phyloP scores from a whole-genome alignment of 2,888 invertebrate genomes.

The Tipula vernalis region DNA sequence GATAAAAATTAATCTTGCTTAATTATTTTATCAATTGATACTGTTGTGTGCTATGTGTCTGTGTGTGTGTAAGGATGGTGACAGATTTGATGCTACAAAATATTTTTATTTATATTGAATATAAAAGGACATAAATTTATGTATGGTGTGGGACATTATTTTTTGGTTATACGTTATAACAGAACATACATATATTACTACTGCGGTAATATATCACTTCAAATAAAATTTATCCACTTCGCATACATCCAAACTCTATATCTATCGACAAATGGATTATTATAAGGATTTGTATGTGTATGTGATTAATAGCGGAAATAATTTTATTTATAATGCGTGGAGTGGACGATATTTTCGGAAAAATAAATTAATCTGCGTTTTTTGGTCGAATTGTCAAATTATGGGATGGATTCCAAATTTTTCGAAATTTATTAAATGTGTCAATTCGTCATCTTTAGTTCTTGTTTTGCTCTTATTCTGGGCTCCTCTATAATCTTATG shows the following conservation, averaged over 20 bases:
- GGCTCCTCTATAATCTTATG: too few species aligned
- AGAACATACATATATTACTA: not conserved
- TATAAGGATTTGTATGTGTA: not conserved
- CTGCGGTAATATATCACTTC: not conserved
- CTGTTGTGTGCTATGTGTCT: not conserved
- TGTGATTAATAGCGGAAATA: not conserved
- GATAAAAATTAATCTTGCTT: not conserved
- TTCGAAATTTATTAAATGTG: too few species aligned
- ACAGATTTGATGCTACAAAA: not conserved
- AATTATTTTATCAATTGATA: constrained; percentile 4
- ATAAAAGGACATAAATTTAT: not conserved
- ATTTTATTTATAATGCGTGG: not conserved
- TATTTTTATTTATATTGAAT: not conserved
- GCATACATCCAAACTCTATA: not conserved
- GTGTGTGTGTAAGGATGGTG: not conserved
- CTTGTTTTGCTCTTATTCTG: too few species aligned
- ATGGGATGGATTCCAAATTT: not conserved
- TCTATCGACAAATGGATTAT: not conserved
- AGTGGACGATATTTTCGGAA: not conserved
- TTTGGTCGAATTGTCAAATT: not conserved
- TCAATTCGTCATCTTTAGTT: too few species aligned
- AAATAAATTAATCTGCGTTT: not conserved
- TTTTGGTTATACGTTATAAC: not conserved
- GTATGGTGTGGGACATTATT: not conserved
- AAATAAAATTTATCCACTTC: not conserved